Evolutionary conservation across 2,888 invertebrate genomes (phyloP).

Genomic region (Drosophila crucigera): DNA sequence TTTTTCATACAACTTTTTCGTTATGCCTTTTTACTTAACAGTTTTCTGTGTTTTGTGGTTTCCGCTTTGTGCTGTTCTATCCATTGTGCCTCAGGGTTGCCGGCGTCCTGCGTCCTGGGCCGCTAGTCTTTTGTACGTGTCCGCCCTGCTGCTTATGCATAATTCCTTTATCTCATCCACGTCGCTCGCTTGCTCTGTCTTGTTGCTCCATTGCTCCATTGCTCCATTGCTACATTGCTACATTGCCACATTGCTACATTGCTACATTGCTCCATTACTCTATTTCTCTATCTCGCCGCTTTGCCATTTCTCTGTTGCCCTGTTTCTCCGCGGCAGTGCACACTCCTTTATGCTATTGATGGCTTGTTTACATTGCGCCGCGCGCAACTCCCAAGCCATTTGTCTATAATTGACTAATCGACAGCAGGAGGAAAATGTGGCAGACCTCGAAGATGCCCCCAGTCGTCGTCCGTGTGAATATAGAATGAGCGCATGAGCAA

Average conservation of each 20-base stretch:
- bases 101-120: conserved; percentile 25
- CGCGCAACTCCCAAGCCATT: conserved; percentile 71
- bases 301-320: conserved; percentile 2
- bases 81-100: conserved; percentile 43
- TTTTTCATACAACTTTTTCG: conserved; percentile 27
- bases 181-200: conserved; percentile 28
- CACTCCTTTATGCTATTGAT: conserved; percentile 65
- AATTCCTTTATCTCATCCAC: conserved; percentile 73
- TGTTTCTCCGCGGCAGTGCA: conserved; percentile 5
- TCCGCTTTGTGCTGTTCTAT: conserved; percentile 49
- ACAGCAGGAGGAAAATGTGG: conserved; percentile 51
- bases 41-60: conserved; percentile 66
- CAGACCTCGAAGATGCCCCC: conserved; percentile 17
- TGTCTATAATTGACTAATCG: conserved; percentile 79
- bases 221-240: conserved; percentile 5
- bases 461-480: conserved; percentile 30
- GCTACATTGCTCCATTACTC: background rate
- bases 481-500: conserved; percentile 19
- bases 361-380: conserved; percentile 75
- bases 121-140: conserved; percentile 47
- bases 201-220: conserved; percentile 7
- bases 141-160: conserved; percentile 65
- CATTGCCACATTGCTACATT: background rate
- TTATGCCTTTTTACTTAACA: conserved; percentile 13
- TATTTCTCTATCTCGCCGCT: background rate